Conservation (phyloP, 2,113 vertebrate species). For the Micronisus gabar region DNA sequence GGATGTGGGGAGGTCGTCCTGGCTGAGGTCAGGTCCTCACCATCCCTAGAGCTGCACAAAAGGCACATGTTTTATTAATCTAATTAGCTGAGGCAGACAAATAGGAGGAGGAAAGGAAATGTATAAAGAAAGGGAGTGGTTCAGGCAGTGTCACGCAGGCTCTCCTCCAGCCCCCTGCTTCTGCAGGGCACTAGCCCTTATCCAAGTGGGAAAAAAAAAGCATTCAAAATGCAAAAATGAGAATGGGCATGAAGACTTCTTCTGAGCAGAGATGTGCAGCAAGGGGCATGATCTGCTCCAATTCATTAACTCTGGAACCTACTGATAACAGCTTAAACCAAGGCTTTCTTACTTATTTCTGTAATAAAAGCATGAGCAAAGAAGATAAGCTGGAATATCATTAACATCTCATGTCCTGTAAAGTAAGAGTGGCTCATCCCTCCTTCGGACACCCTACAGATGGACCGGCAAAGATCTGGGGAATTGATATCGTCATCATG, state of each 20-base stretch:
- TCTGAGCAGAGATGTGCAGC: not conserved
- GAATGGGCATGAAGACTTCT: not conserved
- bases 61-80: slow-evolving; percentile 2
- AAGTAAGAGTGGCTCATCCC: not conserved
- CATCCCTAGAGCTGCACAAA: not conserved
- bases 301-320: not conserved
- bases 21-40: not conserved
- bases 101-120: slow-evolving; percentile 3
- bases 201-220: not conserved
- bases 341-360: not conserved
- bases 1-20: not conserved
- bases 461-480: not conserved
- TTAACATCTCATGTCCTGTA: not conserved
- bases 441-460: not conserved
- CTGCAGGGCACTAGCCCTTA: not conserved
- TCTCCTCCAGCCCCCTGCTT: not conserved
- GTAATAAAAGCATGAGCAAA: not conserved
- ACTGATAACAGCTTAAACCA: not conserved
- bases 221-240: not conserved
- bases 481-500: accelerated
- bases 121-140: slow-evolving; percentile 26
- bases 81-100: not conserved
- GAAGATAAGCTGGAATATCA: not conserved
- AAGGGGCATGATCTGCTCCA: not conserved
- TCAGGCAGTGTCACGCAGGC: not conserved